These are phyloP conservation scores for Mustela lutreola DNA, from an alignment of 2,113 vertebrate genomes.

Conservation along the genomic window DNA sequence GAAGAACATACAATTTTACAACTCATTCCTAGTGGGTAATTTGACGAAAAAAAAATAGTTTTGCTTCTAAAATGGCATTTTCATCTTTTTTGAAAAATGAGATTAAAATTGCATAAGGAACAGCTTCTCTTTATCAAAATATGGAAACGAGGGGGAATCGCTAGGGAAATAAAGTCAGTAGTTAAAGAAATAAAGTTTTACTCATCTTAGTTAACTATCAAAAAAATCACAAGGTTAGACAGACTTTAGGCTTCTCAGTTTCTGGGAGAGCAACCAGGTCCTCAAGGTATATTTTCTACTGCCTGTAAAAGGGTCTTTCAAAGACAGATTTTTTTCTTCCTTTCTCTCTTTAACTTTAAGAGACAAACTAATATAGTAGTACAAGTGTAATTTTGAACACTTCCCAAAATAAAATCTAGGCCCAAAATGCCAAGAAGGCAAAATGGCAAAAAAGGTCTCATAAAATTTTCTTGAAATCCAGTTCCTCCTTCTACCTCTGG, in stretches of 20 bases:
- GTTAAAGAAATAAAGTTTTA: neutral
- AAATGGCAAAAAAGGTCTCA: neutral
- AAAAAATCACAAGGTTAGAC: neutral
- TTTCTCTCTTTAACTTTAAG: slow-evolving; percentile 19
- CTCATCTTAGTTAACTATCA: neutral
- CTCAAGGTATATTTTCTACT: neutral
- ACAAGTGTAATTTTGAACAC: neutral
- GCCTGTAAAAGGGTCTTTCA: neutral
- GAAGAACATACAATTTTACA: neutral
- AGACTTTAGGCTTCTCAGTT: neutral
- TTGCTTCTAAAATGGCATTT: neutral
- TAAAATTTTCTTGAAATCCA: neutral
- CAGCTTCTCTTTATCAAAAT: slow-evolving; percentile 34
- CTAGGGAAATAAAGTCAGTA: neutral
- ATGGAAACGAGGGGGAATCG: neutral
- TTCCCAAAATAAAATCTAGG: slow-evolving; percentile 49
- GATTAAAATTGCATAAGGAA: neutral
- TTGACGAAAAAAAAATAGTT: neutral
- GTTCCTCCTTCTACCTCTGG: neutral
- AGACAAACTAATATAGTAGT: neutral
- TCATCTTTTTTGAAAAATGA: neutral
- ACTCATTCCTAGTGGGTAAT: neutral
- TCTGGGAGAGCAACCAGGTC: neutral
- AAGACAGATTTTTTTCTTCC: neutral
- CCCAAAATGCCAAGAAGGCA: neutral